A percentile compares a stretch with the other conserved stretches of the same genome.
phyloP scores from a whole-genome alignment of 2,797 vertebrate species.

The Silurus lanzhouensis region DNA sequence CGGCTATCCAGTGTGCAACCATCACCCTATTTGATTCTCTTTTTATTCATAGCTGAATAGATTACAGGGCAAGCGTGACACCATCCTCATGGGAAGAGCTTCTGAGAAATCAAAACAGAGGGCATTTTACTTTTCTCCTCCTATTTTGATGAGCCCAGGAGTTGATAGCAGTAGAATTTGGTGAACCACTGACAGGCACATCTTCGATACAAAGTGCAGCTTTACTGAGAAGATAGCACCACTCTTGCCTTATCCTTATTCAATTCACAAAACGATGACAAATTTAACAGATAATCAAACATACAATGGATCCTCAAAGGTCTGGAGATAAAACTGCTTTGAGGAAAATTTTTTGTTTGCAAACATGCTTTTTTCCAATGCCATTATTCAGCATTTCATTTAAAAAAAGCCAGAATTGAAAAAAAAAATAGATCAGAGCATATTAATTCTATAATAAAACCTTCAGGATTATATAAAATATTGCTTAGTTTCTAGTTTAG shows the following conservation, averaged over 20 bases:
- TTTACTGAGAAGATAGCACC: constrained; percentile 61
- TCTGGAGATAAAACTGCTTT: constrained; percentile 66
- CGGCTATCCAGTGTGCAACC: constrained; percentile 47
- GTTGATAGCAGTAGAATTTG: constrained; percentile 60
- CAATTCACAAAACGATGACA: constrained; percentile 73
- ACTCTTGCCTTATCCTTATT: constrained; percentile 64
- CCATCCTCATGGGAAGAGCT: constrained; percentile 47
- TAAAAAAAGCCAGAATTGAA: not conserved
- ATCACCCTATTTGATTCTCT: constrained; percentile 56
- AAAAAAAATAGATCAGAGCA: not conserved
- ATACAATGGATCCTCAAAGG: constrained; percentile 58
- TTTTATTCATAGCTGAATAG: constrained; percentile 62
- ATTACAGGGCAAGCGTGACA: constrained; percentile 59
- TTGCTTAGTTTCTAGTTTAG: constrained; percentile 45
- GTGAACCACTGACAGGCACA: constrained; percentile 65
- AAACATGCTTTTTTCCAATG: constrained; percentile 54
- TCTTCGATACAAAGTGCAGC: constrained; percentile 62
- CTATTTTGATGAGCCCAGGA: constrained; percentile 59
- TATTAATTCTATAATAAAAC: not conserved
- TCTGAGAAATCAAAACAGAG: constrained; percentile 56
- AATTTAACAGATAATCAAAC: constrained; percentile 72
- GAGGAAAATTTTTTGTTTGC: constrained; percentile 74
- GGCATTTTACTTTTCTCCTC: constrained; percentile 56
- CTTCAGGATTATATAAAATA: constrained; percentile 64
- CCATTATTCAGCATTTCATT: not conserved